Base-by-base conservation (phyloP, 2,888 invertebrate genomes). In the Lasioglossum marginatum region DNA sequence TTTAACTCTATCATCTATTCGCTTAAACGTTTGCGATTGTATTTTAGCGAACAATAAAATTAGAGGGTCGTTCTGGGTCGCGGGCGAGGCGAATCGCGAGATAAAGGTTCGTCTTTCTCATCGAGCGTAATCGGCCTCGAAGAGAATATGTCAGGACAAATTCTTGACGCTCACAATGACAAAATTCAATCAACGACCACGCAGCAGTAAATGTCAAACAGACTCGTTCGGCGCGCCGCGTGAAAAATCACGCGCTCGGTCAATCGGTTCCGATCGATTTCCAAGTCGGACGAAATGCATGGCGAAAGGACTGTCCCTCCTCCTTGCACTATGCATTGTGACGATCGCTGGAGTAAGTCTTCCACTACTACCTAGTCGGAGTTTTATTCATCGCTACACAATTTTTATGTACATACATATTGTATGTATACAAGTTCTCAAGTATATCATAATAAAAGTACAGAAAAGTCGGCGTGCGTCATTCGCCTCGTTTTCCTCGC, bases 141-240 rank as follows among this genome's bases (percentile, higher is more conserved):
- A 14, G n/a, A 16, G 8, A 66, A 45, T 27, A 16, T 27, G 77
- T 76, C 60, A 12, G 34, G 16, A 37, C 31, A 78, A 72, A 76
- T 66, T 74, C 52, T 3, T 52, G 8, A n/a, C 23, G 70, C 31
- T 66, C 72, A 78, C 78, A 68, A 63, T 71, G 75, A 63, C 34
- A 81, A 85, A 85, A 80, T 78, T 86, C 68, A 80, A 81, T 77
- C 79, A 79, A 82, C 87, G 78, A 82, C 81, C 85, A 79, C 85
- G 82, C 73, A 48, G 19, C n/a, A 40, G 72, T 90, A 91, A 91
- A 91, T 91, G 91, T 91, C 91, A 91, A 90, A 87, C 91, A 80
- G 74, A 85, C 90, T 85, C 83, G 79, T 85, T 82, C 75, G 77
- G 31, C 70, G 31, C 70, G 57, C 70, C 75, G 74, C 34, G 77